Percentiles rank a stretch among this genome's conserved stretches.
Conservation (phyloP, 1,140 invertebrate genomes). For the Argopecten irradians region DNA sequence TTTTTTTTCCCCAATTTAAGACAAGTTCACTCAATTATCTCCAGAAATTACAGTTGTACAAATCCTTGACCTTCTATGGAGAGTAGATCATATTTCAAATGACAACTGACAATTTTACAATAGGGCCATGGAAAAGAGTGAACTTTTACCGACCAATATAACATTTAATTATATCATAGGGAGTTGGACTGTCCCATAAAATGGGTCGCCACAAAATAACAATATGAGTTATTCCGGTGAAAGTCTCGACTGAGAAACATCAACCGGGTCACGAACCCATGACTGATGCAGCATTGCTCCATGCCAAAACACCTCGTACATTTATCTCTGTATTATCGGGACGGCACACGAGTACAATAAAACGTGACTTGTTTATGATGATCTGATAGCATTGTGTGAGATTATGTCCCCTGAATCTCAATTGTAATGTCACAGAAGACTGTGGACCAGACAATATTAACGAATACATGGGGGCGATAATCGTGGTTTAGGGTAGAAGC, state of each 20-base stretch:
- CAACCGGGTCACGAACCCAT: background rate
- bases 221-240: background rate
- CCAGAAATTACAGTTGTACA: background rate
- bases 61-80: background rate
- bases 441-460: background rate
- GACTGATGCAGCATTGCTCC: background rate
- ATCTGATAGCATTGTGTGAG: background rate
- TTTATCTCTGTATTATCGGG: background rate
- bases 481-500: background rate
- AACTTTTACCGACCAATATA: background rate
- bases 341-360: background rate
- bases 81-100: background rate
- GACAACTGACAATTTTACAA: background rate
- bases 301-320: background rate
- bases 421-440: background rate
- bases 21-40: background rate
- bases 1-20: background rate
- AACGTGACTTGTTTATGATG: slow-evolving; percentile 22
- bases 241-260: background rate
- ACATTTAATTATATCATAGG: background rate
- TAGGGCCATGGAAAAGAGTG: background rate
- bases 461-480: background rate
- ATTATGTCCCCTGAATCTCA: background rate
- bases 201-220: background rate
- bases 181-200: background rate